Conservation (phyloP, 2,113 vertebrate species). For the Urocitellus parryii region DNA sequence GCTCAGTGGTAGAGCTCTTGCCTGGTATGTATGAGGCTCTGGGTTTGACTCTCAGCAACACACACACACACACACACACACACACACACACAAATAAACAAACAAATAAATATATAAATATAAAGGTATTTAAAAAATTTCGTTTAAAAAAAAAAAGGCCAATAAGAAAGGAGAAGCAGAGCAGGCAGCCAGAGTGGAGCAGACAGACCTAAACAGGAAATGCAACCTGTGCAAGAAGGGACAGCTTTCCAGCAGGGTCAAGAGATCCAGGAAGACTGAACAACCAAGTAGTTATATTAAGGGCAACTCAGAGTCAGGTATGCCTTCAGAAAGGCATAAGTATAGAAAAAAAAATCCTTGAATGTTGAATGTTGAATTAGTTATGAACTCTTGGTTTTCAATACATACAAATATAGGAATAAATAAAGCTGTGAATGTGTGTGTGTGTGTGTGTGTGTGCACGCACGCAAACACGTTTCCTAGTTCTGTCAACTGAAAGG, state of each 20-base stretch:
- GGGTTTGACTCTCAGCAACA: too few relatives aligned
- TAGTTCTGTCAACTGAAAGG: neutral
- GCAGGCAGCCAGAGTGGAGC: neutral
- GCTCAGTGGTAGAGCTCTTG: too few relatives aligned
- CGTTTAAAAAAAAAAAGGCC: neutral
- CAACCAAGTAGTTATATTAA: neutral
- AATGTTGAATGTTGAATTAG: neutral
- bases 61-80: too few relatives aligned
- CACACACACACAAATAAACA: too few relatives aligned
- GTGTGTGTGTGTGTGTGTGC: neutral
- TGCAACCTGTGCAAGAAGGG: neutral
- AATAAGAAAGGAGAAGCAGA: neutral
- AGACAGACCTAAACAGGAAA: neutral
- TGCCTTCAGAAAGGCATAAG: neutral
- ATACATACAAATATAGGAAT: neutral
- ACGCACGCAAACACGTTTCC: neutral
- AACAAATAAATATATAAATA: too few relatives aligned
- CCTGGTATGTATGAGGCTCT: too few relatives aligned
- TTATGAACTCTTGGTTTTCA: neutral
- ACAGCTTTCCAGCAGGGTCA: neutral
- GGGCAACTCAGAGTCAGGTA: neutral
- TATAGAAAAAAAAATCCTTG: neutral
- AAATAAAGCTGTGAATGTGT: neutral
- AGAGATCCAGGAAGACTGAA: neutral
- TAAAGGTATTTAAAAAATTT: too few relatives aligned